Percentiles rank a stretch among this genome's conserved stretches.
These are phyloP conservation scores for Callipepla californica DNA, from an alignment of 2,113 vertebrate genomes.

Conservation along the genomic window DNA sequence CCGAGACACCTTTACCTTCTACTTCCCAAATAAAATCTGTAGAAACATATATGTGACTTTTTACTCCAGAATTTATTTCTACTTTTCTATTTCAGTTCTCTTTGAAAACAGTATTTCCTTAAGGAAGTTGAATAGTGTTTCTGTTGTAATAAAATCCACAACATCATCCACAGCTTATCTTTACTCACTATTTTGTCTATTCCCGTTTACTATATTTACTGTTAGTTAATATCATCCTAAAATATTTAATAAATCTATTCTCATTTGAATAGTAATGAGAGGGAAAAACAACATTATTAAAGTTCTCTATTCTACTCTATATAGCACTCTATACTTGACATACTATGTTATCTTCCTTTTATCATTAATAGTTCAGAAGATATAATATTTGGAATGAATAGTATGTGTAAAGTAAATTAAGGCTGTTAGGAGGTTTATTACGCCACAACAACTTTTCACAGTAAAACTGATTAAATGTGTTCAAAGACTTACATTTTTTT, in stretches of 20 bases:
- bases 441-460: not conserved
- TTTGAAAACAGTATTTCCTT: not conserved
- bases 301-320: not conserved
- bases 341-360: not conserved
- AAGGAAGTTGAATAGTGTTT: not conserved
- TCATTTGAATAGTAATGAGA: not conserved
- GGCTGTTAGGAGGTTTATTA: conserved; percentile 1
- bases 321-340: not conserved
- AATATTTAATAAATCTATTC: not conserved
- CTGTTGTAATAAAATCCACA: not conserved
- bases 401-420: not conserved
- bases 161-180: not conserved
- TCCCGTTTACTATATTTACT: not conserved
- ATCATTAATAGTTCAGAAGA: not conserved
- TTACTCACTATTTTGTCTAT: not conserved
- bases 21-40: not conserved
- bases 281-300: not conserved
- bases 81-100: not conserved
- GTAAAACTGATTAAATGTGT: conserved; percentile 20
- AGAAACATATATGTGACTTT: accelerated
- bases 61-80: not conserved
- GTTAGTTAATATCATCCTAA: not conserved
- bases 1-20: not conserved
- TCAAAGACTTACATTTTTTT: not conserved
- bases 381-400: not conserved